Conservation (phyloP, 1,140 invertebrate species). For the Carcinoscorpius rotundicauda region DNA sequence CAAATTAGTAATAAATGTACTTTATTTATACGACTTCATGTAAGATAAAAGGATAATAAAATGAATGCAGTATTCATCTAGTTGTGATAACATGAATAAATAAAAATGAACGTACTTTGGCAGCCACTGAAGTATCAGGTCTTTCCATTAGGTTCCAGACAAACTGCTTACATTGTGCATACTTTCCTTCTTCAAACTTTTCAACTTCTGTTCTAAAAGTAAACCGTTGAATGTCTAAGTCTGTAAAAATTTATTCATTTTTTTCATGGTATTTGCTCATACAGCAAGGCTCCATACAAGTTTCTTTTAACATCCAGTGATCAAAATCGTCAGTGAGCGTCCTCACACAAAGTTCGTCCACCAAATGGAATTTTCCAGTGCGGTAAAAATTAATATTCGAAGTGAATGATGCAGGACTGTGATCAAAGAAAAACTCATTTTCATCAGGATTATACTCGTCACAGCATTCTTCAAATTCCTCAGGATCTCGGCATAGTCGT, state of each 20-base stretch:
- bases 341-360: conserved; percentile 97
- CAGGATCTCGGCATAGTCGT: conserved; percentile 86
- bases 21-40: too few relatives aligned
- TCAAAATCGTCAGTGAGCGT: conserved; percentile 96
- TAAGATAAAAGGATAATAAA: too few relatives aligned
- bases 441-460: conserved; percentile 83
- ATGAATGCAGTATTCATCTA: too few relatives aligned
- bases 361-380: conserved; percentile 91
- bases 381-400: conserved; percentile 97
- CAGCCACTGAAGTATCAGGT: conserved; percentile 89
- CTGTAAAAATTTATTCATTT: conserved; percentile 96
- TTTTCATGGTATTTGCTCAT: conserved; percentile 96
- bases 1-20: too few relatives aligned
- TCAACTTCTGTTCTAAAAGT: conserved; percentile 84
- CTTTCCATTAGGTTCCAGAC: conserved; percentile 97
- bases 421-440: conserved; percentile 98
- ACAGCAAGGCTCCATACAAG: conserved; percentile 94
- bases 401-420: conserved; percentile 93
- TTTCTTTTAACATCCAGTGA: conserved; percentile 96
- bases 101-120: conserved; percentile 63
- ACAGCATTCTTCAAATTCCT: conserved; percentile 87
- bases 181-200: conserved; percentile 87
- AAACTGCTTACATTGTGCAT: conserved; percentile 90
- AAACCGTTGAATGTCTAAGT: conserved; percentile 96
- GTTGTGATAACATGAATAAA: too few relatives aligned